A percentile compares a stretch with the other conserved stretches of the same genome.
Conservation (phyloP, 2,888 invertebrate species). For the Tetragonisca angustula region DNA sequence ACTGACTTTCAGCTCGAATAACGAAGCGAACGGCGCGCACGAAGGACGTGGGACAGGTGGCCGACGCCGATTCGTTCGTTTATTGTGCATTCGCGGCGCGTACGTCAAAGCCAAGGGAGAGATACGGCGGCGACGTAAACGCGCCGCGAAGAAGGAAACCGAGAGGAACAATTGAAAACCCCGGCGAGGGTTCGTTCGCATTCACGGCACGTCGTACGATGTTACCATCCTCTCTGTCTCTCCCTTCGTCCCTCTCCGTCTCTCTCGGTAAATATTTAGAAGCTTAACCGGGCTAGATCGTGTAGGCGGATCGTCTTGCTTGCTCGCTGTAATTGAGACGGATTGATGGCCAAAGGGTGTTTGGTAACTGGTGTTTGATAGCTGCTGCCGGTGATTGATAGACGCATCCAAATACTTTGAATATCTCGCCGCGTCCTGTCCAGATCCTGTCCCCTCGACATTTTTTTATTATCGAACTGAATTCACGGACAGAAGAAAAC, state of each 20-base stretch:
- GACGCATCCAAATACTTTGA: not conserved
- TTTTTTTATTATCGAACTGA: not conserved
- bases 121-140: conserved; percentile 14
- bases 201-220: conserved; percentile 23
- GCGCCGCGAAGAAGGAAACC: conserved; percentile 20
- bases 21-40: conserved; percentile 28
- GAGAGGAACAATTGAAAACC: conserved; percentile 41
- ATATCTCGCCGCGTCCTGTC: not conserved
- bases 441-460: not conserved
- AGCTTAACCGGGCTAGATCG: conserved; percentile 12
- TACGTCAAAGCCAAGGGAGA: conserved; percentile 54
- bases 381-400: not conserved
- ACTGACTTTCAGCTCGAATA: conserved; percentile 70
- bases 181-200: conserved; percentile 12
- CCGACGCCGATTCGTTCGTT: conserved; percentile 32
- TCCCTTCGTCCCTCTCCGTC: not conserved
- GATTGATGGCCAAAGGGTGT: not conserved
- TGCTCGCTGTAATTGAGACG: conserved; percentile 17
- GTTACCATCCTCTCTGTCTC: conserved; percentile 9
- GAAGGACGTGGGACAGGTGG: not conserved
- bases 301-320: not conserved
- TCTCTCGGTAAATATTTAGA: conserved; percentile 43
- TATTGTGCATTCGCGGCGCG: conserved; percentile 72
- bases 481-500: no score
- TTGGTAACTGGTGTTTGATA: not conserved